Evolutionary conservation across 2,113 vertebrate species (phyloP).

Genomic region (Mola mola): DNA sequence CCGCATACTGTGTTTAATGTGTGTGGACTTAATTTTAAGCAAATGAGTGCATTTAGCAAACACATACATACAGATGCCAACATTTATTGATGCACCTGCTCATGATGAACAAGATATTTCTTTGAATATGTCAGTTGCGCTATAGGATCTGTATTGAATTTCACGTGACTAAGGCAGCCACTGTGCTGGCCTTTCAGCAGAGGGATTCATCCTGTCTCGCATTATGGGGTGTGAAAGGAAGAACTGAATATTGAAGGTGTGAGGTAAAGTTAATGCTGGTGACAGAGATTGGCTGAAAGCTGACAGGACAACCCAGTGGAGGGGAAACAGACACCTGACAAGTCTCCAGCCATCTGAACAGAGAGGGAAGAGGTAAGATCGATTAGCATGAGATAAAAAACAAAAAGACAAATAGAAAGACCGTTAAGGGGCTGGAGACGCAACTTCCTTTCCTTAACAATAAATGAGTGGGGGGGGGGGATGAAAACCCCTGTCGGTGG

Average conservation of each 20-base stretch:
- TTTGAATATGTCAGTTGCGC: not conserved
- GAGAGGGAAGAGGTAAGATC: slow-evolving; percentile 50
- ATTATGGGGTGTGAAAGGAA: slow-evolving; percentile 61
- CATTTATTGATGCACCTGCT: not conserved
- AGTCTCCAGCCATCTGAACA: slow-evolving; percentile 62
- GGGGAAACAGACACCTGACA: slow-evolving; percentile 78
- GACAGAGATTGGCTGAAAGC: slow-evolving; percentile 70
- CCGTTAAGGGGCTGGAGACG: slow-evolving; percentile 49
- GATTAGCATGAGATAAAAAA: slow-evolving; percentile 60
- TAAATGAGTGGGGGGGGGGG: no score
- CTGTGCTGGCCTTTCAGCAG: slow-evolving; percentile 55
- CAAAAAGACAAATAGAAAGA: slow-evolving; percentile 55
- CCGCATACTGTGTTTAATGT: not conserved
- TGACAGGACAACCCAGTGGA: slow-evolving; percentile 79
- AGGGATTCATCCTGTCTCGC: slow-evolving; percentile 46
- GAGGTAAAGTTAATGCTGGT: slow-evolving; percentile 60
- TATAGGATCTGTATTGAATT: slow-evolving; percentile 54
- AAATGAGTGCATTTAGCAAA: not conserved
- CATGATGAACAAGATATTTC: slow-evolving; percentile 12
- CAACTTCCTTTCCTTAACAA: slow-evolving; percentile 50
- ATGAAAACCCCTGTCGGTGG: no score
- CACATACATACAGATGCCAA: not conserved
- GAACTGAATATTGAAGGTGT: slow-evolving; percentile 73
- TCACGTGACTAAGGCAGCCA: slow-evolving; percentile 64
- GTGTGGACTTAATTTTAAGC: not conserved